Base-by-base conservation (phyloP, 2,888 invertebrate genomes). In the Fragum sueziense region DNA sequence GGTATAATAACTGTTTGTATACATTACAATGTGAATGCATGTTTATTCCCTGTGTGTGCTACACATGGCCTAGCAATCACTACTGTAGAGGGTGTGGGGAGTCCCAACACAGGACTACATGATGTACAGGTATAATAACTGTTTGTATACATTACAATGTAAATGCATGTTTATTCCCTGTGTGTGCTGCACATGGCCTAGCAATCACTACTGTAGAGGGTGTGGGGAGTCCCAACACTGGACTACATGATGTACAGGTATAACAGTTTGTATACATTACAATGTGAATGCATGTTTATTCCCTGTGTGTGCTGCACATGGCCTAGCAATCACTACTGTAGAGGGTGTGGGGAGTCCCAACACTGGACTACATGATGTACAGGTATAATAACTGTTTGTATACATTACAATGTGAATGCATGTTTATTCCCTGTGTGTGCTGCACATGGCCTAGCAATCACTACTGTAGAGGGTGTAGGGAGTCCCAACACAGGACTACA, bases 171-270 rank as follows among this genome's bases (percentile, higher is more conserved):
- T 78, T 91, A 65, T 75, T 69, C 37, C 61, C 61, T 14, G 33
- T 61, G 17, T 91, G 91, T 76, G 88, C 90, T 17, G 68, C 91
- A 34, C 92, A 93, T 76, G 92, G 92, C 4, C 73, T 88, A 75
- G 90, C 92, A 20, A 89, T 93, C 31, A 92, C 92, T 11, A 93
- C 93, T 11, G 91, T 92, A 52, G 92, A 93, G 79, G 93, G 92
- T 6, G 87, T 93, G 11, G 92, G 93, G 9, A 90, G 87, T 69
- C 85, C 88, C 4, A 52, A 52, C 52, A 52, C 20, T 52, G 52
- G 52, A 6, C 52, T 52, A 17, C 52, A 52, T 52, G 52, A 52
- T n/a, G 47, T 65, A 52, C 52, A 52, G 52, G 52, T 52, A 52
- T 9, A 69, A 69, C 22, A n/a, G n/a, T n/a, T n/a, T n/a, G n/a